A percentile compares a stretch with the other conserved stretches of the same genome.
Evolutionary conservation across 1,140 invertebrate species (phyloP).

Genomic region (Drosophila persimilis): DNA sequence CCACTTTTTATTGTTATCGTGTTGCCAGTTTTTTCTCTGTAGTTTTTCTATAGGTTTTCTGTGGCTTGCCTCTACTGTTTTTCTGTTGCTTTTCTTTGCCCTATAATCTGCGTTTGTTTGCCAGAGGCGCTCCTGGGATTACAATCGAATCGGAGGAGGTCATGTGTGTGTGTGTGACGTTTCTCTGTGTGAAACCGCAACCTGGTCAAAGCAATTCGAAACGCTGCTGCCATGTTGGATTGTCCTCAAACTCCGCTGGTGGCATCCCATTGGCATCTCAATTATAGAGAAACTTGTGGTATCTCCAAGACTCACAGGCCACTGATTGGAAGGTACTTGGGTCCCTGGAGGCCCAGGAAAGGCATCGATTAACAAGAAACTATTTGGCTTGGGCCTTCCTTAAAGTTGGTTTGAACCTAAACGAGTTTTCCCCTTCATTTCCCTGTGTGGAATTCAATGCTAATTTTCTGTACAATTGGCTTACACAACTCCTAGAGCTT

Average conservation of each 20-base stretch:
- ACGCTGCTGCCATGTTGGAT: slow-evolving; percentile 42
- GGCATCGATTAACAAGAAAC: slow-evolving; percentile 13
- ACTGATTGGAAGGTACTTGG: slow-evolving; percentile 33
- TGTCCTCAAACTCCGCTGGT: slow-evolving; percentile 20
- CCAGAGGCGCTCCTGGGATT: slow-evolving; percentile 64
- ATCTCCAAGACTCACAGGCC: slow-evolving; percentile 22
- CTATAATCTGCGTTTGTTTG: slow-evolving; percentile 60
- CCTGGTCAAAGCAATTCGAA: slow-evolving; percentile 55
- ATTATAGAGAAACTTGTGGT: slow-evolving; percentile 67
- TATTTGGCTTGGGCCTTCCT: not conserved
- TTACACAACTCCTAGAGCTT: slow-evolving; percentile 21
- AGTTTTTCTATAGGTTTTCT: not conserved
- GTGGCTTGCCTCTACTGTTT: slow-evolving; percentile 8
- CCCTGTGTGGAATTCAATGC: not conserved
- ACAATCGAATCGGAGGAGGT: slow-evolving; percentile 28
- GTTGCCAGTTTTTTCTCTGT: slow-evolving; percentile 48
- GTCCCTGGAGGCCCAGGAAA: no score
- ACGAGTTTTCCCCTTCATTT: not conserved
- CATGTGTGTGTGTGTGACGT: not conserved
- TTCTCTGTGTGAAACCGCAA: slow-evolving; percentile 44
- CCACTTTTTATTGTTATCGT: slow-evolving; percentile 67
- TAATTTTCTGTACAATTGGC: slow-evolving; percentile 15
- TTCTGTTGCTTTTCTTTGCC: slow-evolving; percentile 22
- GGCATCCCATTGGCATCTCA: slow-evolving; percentile 46
- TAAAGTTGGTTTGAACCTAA: not conserved